Base-by-base conservation (phyloP, 2,888 invertebrate species). In the Antitype chi region DNA sequence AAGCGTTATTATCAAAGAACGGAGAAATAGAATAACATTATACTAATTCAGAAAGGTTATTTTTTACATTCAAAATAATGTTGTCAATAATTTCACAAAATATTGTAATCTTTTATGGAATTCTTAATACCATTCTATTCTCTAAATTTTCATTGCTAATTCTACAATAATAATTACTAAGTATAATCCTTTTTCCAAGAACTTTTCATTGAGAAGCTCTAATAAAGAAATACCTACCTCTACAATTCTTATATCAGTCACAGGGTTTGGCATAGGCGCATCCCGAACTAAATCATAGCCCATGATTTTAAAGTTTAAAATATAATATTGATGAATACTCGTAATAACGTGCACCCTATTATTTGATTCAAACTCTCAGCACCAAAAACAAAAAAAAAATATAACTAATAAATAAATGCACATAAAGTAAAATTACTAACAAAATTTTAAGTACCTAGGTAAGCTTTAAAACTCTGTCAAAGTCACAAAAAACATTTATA, bases 341-440 rank as follows among this genome's bases (percentile, higher is more conserved):
- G n/a, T n/a, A 8, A 23, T 28, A 8, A 43, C n/a, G 63, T 73
- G 7, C 68, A 80, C 80, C 62, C 15, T 63, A 43, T 25, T n/a
- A 28, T 43, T 43, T n/a, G 0, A 43, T 32, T 49, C 13, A 20
- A 17, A 49, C 1, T 49, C 11, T 17, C 25, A 20, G 2, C 74
- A 59, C 28, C 5, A 55, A 43, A 25, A 7, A 43, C 9, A 13
- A 9, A 8, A 43, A 5, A 70, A 43, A 13, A 32, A 67, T 17
- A 55, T 1, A 64, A 32, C n/a, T 11, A 43, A n/a, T 15, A 64
- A 47, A 64, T 55, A 0, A 78, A 43, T 23, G 8, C 53, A n/a
- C n/a, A n/a, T n/a, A n/a, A 43, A 43, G 23, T 25, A 4, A n/a
- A 28, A 6, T 52, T 38, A n/a, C 52, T 15, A 28, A 49, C 57